Conservation (phyloP, 1,140 invertebrate species). For the Drosophila trapezifrons region DNA sequence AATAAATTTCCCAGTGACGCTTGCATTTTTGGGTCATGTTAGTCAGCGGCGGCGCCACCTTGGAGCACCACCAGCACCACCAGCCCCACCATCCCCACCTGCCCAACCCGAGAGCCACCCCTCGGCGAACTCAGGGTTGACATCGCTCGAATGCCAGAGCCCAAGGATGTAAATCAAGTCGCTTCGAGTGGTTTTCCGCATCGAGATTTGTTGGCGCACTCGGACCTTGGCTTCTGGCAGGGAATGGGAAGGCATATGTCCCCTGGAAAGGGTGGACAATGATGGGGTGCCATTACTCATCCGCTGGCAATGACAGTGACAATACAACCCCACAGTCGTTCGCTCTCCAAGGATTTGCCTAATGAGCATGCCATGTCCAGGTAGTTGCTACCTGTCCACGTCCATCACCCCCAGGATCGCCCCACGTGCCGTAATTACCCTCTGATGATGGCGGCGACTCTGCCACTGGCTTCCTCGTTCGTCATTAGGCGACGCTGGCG, state of each 20-base stretch:
- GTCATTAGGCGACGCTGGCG: conserved; percentile 44
- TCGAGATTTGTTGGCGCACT: conserved; percentile 14
- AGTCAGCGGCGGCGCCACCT: conserved; percentile 13
- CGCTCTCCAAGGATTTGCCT: conserved; percentile 73
- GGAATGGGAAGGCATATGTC: too few relatives aligned
- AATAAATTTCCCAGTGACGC: conserved; percentile 48
- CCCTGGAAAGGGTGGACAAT: neutral
- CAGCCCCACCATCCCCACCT: neutral
- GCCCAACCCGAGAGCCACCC: neutral
- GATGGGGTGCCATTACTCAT: conserved; percentile 41
- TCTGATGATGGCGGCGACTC: conserved; percentile 42
- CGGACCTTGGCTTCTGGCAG: neutral
- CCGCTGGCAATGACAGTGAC: conserved; percentile 52
- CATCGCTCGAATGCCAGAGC: conserved; percentile 43
- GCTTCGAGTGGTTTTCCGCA: conserved; percentile 14
- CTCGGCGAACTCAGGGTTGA: conserved; percentile 30
- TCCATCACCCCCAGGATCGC: conserved; percentile 11
- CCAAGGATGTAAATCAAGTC: conserved; percentile 47
- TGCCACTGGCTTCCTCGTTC: conserved; percentile 34
- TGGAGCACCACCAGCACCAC: conserved; percentile 2
- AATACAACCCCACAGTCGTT: conserved; percentile 26
- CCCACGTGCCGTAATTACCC: conserved; percentile 55
- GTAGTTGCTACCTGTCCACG: conserved; percentile 35
- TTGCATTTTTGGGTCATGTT: conserved; percentile 52
- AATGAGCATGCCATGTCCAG: conserved; percentile 74